Evolutionary conservation across 2,888 invertebrate genomes (phyloP), one percentile per base, ranked within the genome.

Genomic region (Archips xylosteana): DNA sequence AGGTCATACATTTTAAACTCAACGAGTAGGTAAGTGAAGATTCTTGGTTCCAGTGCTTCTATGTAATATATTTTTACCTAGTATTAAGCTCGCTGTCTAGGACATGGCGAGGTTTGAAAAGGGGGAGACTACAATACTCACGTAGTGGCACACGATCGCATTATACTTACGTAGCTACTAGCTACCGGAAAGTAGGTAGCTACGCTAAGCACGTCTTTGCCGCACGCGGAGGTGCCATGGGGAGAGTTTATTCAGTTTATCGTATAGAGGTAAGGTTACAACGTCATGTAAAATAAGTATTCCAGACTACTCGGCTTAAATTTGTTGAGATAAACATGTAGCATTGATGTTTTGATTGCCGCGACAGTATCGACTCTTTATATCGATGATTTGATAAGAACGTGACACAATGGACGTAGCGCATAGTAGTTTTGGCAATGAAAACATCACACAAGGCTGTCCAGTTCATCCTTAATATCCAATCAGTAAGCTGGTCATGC

Each of bases 401-500:
- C 12, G 57, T 73, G 68, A 69, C 42, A 15, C 39, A 2, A n/a
- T 1, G 15, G 45, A 66, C 51, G 66, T 64, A 63, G 42, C 59
- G 15, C 32, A 32, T 49, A 64, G 47, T 62, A 59, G 57, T n/a
- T 62, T 72, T 59, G 72, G 57, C 68, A 73, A 68, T 68, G 59
- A 51, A 71, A 71, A 51, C 62, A 12, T 42, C 4, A 4, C 12
- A 59, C 39, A 59, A 68, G 72, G 67, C 49, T 62, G 51, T 32
- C 57, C 39, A 32, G 51, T 32, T 47, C 39, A 32, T 60, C 39
- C 59, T 60, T 60, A 60, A 65, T 68, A 64, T 39, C 15, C 49
- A 59, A 64, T 73, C 67, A 62, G 68, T 68, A 68, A 47, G 57
- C 72, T 5, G 57, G 67, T 63, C 68, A 57, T 57, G 72, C 62